Conservation (phyloP, 53 echinoderm and acorn worm species). For the Zoroaster sp. region DNA sequence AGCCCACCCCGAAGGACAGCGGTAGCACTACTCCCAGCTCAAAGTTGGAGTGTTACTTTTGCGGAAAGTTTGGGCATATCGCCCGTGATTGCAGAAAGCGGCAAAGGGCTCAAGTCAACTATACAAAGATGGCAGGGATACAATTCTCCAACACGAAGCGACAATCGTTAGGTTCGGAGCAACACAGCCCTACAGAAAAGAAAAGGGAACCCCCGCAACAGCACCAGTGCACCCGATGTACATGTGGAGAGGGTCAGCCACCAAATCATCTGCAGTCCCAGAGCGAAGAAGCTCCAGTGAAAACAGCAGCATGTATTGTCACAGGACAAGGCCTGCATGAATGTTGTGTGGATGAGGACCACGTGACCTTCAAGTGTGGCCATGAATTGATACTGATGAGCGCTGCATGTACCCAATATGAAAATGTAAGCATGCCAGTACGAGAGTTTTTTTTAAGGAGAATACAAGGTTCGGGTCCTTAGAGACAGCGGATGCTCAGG, state of each 20-base stretch:
- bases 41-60: background rate
- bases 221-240: background rate
- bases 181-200: background rate
- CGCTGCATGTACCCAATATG: background rate
- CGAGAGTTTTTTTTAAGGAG: background rate
- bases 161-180: background rate
- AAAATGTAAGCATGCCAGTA: conserved; percentile 30
- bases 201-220: background rate
- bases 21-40: background rate
- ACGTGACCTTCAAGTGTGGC: background rate
- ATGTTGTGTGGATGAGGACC: background rate
- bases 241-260: background rate
- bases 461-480: background rate
- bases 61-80: background rate
- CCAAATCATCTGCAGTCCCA: background rate
- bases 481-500: conserved; percentile 55
- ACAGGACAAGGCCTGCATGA: background rate
- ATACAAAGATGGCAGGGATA: background rate
- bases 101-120: background rate
- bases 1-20: background rate
- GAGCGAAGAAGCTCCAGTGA: background rate
- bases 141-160: background rate
- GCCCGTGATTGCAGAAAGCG: conserved; percentile 2
- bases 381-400: background rate
- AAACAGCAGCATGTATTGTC: background rate